Evolutionary conservation across 2,888 invertebrate genomes (phyloP).

Genomic region (Nymphalis urticae): DNA sequence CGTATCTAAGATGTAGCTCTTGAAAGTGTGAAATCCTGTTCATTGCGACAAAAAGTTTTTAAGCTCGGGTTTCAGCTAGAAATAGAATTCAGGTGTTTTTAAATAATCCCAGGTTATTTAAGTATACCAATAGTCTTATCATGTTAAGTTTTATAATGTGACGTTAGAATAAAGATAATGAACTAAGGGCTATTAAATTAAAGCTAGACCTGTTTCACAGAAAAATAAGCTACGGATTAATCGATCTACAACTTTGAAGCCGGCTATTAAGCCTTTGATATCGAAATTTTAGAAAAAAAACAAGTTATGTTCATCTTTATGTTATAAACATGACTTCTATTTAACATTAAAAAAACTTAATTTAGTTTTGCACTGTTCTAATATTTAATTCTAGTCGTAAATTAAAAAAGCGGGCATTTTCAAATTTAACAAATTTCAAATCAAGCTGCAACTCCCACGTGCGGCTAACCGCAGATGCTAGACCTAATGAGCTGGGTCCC

Average conservation of each 20-base stretch:
- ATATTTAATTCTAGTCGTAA: neutral
- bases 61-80: conserved; percentile 38
- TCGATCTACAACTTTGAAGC: too few relatives aligned
- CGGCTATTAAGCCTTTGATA: too few relatives aligned
- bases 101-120: conserved; percentile 1
- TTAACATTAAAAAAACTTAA: neutral
- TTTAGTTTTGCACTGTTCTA: neutral
- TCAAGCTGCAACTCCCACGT: conserved; percentile 53
- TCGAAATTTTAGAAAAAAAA: too few relatives aligned
- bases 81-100: conserved; percentile 7
- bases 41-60: conserved; percentile 53
- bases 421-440: neutral
- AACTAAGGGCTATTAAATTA: too few relatives aligned
- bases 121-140: neutral
- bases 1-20: conserved; percentile 51
- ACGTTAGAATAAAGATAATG: too few relatives aligned
- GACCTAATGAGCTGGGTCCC: conserved; percentile 57
- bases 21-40: conserved; percentile 63
- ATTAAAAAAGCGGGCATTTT: conserved; percentile 3
- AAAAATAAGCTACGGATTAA: too few relatives aligned
- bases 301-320: too few relatives aligned
- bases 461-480: conserved; percentile 54
- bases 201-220: too few relatives aligned
- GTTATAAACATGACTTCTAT: too few relatives aligned
- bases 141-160: too few relatives aligned